Evolutionary conservation across 1,140 invertebrate species (phyloP), one percentile per base, ranked within the genome.

Genomic region (Arion vulgaris): DNA sequence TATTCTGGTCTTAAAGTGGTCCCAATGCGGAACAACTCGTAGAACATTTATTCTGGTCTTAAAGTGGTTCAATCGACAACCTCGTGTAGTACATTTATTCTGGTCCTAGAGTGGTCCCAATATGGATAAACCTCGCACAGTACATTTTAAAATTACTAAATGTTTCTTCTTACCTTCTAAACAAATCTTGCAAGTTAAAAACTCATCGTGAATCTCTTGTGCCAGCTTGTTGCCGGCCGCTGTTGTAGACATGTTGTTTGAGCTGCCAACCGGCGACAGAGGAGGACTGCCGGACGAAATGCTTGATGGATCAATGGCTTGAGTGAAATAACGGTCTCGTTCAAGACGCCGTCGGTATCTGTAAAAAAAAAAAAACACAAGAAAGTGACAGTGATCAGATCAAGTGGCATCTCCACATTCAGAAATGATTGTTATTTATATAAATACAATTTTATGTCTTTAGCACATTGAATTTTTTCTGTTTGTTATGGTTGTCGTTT

Each of bases 131-230:
- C n/a, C n/a, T n/a, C n/a, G n/a, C n/a, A n/a, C n/a, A n/a, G n/a
- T n/a, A n/a, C n/a, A n/a, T n/a, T n/a, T n/a, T n/a, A n/a, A n/a
- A n/a, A n/a, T n/a, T n/a, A n/a, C n/a, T n/a, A n/a, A n/a, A n/a
- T n/a, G n/a, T n/a, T n/a, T n/a, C n/a, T n/a, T n/a, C 76, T 78
- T 1, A 78, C 78, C 87, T 77, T 92, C 91, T 49, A 91, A 88
- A 80, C 92, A 93, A 78, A 92, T 93, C 84, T 92, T 92, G 81
- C 92, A 93, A 13, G 89, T 90, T 28, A 85, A 85, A 73, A 90
- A 89, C 72, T 89, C 88, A 51, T 89, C 88, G 49, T 89, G 85
- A 45, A 90, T 89, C 84, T 90, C 88, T 82, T 90, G 87, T 36
- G 89, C 89, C 26, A 90, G 85, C 73, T 89, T 89, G 71, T 87